phyloP scores from a whole-genome alignment of 35 echinoderm and acorn worm genomes.

The Amphiura filiformis region DNA sequence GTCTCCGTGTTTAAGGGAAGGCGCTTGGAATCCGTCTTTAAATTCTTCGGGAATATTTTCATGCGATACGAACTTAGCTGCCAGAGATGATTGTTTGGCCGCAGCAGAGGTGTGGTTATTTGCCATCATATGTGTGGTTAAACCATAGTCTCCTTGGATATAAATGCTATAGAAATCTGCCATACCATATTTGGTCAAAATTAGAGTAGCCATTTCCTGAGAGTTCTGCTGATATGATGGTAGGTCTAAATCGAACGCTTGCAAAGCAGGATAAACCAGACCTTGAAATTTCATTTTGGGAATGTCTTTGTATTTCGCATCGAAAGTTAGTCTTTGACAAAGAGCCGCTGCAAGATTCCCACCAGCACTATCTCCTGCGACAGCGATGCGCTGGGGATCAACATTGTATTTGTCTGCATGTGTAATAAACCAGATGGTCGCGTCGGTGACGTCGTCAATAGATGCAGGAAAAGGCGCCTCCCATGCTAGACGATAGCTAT shows the following conservation, averaged over 20 bases:
- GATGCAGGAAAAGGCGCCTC: conserved; percentile 56
- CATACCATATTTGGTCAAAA: too few species aligned
- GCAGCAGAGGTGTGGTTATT: too few species aligned
- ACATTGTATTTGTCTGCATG: conserved; percentile 36
- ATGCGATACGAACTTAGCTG: too few species aligned
- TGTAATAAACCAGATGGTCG: conserved; percentile 30
- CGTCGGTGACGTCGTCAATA: conserved; percentile 35
- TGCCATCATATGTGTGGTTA: too few species aligned
- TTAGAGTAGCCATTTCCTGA: too few species aligned
- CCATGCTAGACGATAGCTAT: conserved; percentile 53
- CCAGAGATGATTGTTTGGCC: too few species aligned
- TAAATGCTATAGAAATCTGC: too few species aligned
- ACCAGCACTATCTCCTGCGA: conserved; percentile 54
- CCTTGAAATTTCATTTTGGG: conserved; percentile 31
- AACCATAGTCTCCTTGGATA: too few species aligned
- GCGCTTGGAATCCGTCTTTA: too few species aligned
- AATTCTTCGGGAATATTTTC: too few species aligned
- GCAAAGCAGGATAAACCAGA: conserved; percentile 37
- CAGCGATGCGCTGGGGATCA: conserved; percentile 23
- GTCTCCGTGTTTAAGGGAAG: too few species aligned
- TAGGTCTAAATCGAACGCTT: conserved; percentile 46
- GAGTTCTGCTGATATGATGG: conserved; percentile 28
- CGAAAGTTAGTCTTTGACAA: conserved; percentile 18
- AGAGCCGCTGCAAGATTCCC: conserved; percentile 51
- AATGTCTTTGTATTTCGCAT: neutral